Evolutionary conservation across 2,113 vertebrate species (phyloP).

Genomic region (Lasiurus cinereus): DNA sequence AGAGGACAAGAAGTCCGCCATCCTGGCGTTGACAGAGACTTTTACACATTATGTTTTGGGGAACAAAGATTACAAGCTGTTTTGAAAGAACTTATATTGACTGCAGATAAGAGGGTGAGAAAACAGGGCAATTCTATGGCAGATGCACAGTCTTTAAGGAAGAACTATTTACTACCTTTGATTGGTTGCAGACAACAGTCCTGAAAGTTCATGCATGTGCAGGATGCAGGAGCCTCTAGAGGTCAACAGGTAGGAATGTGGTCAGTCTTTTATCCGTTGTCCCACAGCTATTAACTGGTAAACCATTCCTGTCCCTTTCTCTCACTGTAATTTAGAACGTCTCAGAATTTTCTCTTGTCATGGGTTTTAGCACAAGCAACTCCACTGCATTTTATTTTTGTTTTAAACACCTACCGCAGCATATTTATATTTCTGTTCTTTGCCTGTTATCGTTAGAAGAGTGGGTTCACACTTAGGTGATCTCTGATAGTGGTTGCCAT

Average conservation of each 20-base stretch:
- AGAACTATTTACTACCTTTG: background rate
- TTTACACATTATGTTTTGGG: background rate
- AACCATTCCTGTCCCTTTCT: background rate
- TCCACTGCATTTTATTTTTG: background rate
- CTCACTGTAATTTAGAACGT: background rate
- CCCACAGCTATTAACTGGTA: background rate
- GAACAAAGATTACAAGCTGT: background rate
- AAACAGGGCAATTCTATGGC: background rate
- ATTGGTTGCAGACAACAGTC: background rate
- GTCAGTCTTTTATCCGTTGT: background rate
- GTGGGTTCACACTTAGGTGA: constrained; percentile 3
- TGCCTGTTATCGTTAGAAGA: constrained; percentile 4
- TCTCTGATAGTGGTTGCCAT: constrained; percentile 56
- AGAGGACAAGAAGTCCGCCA: background rate
- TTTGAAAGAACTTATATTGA: background rate
- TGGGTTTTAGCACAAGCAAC: background rate
- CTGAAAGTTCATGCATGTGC: background rate
- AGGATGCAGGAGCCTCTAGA: background rate
- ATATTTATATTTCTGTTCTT: background rate
- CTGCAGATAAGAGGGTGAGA: background rate
- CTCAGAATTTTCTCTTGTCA: background rate
- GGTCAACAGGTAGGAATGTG: background rate
- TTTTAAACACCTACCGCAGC: background rate
- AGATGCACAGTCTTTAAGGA: background rate
- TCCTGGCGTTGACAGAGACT: background rate